These are phyloP conservation scores for Neodiprion lecontei DNA, from an alignment of 1,140 invertebrate genomes.

Conservation along the genomic window DNA sequence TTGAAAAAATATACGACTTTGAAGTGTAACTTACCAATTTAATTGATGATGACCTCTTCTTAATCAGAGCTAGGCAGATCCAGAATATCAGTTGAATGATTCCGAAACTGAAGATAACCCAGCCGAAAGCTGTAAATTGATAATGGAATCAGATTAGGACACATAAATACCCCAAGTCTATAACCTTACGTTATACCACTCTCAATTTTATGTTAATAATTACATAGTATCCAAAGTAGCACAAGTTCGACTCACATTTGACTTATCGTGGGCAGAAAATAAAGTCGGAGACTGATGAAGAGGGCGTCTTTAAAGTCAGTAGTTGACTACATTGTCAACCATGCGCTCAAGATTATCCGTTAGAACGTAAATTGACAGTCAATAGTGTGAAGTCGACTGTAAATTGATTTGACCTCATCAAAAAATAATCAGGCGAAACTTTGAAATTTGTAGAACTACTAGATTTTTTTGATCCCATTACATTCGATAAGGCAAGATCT, in stretches of 20 bases:
- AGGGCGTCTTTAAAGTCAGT: too few species aligned
- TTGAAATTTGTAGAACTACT: too few species aligned
- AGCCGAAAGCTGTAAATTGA: slow-evolving; percentile 51
- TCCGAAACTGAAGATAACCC: slow-evolving; percentile 48
- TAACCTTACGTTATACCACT: background rate
- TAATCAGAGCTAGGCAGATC: slow-evolving; percentile 23
- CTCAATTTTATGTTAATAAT: background rate
- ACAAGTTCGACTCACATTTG: background rate
- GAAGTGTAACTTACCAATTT: background rate
- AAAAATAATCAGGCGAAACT: too few species aligned
- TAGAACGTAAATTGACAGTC: too few species aligned
- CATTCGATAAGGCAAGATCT: too few species aligned
- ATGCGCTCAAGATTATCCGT: too few species aligned
- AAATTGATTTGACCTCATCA: too few species aligned
- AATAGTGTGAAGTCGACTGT: too few species aligned
- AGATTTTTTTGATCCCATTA: too few species aligned
- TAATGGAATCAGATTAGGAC: background rate
- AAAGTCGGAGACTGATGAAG: background rate
- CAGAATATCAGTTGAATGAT: slow-evolving; percentile 52
- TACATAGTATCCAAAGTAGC: background rate
- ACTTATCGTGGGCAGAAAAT: background rate
- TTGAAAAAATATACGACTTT: too few species aligned
- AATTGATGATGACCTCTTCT: background rate
- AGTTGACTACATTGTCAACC: too few species aligned
- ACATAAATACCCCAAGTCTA: background rate